Conservation (phyloP, 2,797 vertebrate genomes). For the Phataginus tetradactyla region DNA sequence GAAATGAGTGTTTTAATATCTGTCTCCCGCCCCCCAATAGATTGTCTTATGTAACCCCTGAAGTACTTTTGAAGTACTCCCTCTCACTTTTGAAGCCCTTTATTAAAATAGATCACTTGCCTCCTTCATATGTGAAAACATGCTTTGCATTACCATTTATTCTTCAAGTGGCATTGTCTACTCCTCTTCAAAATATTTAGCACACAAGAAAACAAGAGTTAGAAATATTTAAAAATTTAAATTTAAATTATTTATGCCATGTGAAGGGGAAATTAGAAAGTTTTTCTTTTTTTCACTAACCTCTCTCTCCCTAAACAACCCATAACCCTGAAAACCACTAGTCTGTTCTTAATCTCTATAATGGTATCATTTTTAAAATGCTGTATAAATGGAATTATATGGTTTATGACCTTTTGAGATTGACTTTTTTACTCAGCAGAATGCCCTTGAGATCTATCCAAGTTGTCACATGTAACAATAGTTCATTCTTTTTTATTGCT, state of each 20-base stretch:
- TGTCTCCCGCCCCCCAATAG: not conserved
- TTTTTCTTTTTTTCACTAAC: not conserved
- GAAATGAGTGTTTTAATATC: not conserved
- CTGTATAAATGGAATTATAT: not conserved
- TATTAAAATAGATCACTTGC: not conserved
- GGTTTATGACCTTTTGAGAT: not conserved
- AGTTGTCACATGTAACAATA: not conserved
- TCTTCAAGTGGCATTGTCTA: not conserved
- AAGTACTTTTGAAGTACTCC: not conserved
- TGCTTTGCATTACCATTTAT: not conserved
- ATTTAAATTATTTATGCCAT: not conserved
- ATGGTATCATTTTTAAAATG: not conserved
- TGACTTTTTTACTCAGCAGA: not conserved
- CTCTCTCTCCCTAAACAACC: not conserved
- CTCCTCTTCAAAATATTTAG: constrained; percentile 36
- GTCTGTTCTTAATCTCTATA: not conserved
- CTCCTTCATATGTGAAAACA: constrained; percentile 21
- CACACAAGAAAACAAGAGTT: not conserved
- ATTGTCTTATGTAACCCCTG: not conserved
- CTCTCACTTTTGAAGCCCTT: not conserved
- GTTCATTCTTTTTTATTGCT: not conserved
- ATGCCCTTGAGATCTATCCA: not conserved
- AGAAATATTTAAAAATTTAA: not conserved
- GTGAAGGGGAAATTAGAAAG: constrained; percentile 7
- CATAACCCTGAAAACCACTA: not conserved